These are phyloP conservation scores for Calameuta pallipes DNA, from an alignment of 2,888 invertebrate genomes.

Conservation along the genomic window DNA sequence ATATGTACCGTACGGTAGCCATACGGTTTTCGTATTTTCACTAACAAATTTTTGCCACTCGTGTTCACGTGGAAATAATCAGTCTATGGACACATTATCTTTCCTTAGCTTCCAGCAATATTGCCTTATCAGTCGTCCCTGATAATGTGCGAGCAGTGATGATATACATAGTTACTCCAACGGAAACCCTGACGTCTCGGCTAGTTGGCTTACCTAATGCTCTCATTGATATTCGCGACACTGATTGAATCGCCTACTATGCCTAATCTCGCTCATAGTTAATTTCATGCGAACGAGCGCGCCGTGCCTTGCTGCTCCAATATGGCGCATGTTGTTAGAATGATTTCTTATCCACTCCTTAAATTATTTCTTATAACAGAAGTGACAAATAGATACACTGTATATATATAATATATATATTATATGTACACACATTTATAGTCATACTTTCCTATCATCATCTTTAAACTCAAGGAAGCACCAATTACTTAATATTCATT, in stretches of 20 bases:
- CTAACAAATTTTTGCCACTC: neutral
- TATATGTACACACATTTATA: neutral
- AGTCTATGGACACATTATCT: neutral
- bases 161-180: slow-evolving; percentile 10
- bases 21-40: neutral
- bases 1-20: neutral
- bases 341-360: neutral
- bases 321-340: neutral
- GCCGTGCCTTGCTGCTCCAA: neutral
- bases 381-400: slow-evolving; percentile 7
- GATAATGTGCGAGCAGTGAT: neutral
- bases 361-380: neutral
- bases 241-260: slow-evolving; percentile 44
- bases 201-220: slow-evolving; percentile 47
- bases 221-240: slow-evolving; percentile 49
- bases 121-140: neutral
- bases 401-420: neutral
- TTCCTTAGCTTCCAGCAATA: neutral
- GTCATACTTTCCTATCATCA: neutral
- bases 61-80: neutral
- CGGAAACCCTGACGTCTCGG: slow-evolving; percentile 44
- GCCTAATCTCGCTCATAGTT: slow-evolving; percentile 34
- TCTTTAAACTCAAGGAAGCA: neutral
- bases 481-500: neutral
- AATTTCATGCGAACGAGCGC: slow-evolving; percentile 1